phyloP scores from a whole-genome alignment of 2,113 vertebrate genomes.

The Aphyosemion australe region DNA sequence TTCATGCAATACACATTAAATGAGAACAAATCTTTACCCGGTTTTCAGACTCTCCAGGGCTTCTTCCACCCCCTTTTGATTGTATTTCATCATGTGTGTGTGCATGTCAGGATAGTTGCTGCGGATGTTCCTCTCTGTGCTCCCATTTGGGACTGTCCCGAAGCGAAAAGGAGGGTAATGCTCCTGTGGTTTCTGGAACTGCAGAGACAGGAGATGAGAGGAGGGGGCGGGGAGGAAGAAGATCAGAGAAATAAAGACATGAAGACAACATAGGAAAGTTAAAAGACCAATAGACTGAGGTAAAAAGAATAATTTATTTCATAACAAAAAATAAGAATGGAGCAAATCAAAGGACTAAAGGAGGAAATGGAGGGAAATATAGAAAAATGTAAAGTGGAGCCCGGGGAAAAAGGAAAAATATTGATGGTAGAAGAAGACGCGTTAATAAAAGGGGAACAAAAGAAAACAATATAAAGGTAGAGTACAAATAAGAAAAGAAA shows the following conservation, averaged over 20 bases:
- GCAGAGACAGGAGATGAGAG: conserved; percentile 23
- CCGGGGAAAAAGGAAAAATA: neutral
- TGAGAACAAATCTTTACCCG: conserved; percentile 78
- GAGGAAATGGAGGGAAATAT: too few species aligned
- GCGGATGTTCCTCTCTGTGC: conserved; percentile 97
- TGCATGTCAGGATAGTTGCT: conserved; percentile 99
- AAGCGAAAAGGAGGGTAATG: conserved; percentile 98
- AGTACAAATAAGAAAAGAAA: neutral
- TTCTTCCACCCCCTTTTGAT: conserved; percentile 96
- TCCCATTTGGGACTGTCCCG: conserved; percentile 96
- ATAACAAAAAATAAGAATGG: neutral
- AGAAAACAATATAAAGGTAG: neutral
- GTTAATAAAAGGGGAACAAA: too few species aligned
- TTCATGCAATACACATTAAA: neutral
- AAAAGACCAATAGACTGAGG: too few species aligned
- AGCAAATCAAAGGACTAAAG: too few species aligned
- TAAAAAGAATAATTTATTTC: neutral
- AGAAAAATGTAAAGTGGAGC: neutral
- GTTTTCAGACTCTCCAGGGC: conserved; percentile 94
- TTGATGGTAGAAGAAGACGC: neutral
- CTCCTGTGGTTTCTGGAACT: conserved; percentile 97
- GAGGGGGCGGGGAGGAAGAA: conserved; percentile 11
- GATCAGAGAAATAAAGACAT: conserved; percentile 5
- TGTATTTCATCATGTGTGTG: conserved; percentile 97
- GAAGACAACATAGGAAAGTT: neutral